Base-by-base conservation (phyloP, 2,797 vertebrate genomes). In the Acanthurus lineatus region DNA sequence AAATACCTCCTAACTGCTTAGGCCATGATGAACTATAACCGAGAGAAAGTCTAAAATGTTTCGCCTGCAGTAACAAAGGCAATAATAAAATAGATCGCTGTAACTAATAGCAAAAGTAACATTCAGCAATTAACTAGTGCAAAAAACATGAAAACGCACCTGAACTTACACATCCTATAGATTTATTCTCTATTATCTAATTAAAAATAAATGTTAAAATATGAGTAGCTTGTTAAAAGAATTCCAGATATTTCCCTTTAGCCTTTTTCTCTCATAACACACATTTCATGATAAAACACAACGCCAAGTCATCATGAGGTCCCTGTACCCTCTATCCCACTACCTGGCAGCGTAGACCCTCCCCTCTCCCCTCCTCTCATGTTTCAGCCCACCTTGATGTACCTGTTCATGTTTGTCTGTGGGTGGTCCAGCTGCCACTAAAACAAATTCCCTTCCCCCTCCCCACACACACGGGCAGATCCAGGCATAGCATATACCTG, bases 341-440 rank as follows among this genome's bases (percentile, higher is more conserved):
- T 68, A 77, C 82, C 73, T 88, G 81, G 84, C 79, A 76, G 81
- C 78, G 59, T 80, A 69, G 28, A 69, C 68, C 82, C 80, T 63
- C 81, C 74, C 74, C 64, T 28, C 68, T 69, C 64, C 52, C 52
- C 75, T 89, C 85, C 54, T 51, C 90, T 94, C 82, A 81, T 75
- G 87, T 94, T 91, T 91, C 94, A 91, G 62, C 79, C 86, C 88
- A 92, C 91, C 92, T 91, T 91, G 91, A 92, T 89, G 88, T 93
- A 91, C 92, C 91, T 92, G 88, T 91, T 90, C 32, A 6, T 90
- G 87, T 81, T 66, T 89, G 91, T 59, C 76, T 76, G 91, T 95
- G 95, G 95, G 94, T 95, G 94, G 94, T 95, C 94, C 57, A 5
- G 64, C 83, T 71, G 75, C 63, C 73, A 54, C 79, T 84, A 83